Base-by-base conservation (phyloP, 2,888 invertebrate genomes). In the Mactromeris polynyma region DNA sequence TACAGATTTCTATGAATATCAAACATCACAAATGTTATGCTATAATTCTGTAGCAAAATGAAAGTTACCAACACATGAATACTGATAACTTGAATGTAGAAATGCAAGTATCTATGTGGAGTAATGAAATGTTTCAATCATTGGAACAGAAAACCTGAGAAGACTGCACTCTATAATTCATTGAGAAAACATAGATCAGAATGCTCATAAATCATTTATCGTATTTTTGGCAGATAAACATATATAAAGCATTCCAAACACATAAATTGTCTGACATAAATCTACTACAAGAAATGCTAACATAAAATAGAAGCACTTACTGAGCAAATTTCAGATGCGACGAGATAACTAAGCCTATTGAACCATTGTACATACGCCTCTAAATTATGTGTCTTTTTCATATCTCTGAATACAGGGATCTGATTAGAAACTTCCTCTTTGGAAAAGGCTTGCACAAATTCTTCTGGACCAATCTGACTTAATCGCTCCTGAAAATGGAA, bases 291-390 rank as follows among this genome's bases (percentile, higher is more conserved):
- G 33, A 73, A 64, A 64, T 64, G 58, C 58, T 6, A 64, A 9
- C n/a, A 40, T 77, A 77, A 40, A 77, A 77, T 36, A n/a, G 79
- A 73, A 73, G 42, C 83, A 96, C 97, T 97, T 97, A 99, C 99
- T 98, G 98, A 98, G 96, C 98, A 98, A 94, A 99, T 98, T 97
- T 99, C 99, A 26, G 99, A 98, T 40, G 99, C 99, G 33, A 99
- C 99, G 95, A 99, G 98, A 96, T 99, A 99, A 96, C 99, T 99
- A 93, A 99, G 98, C 95, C 99, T 97, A 97, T 99, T 99, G 97
- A 99, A 99, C 99, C 99, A 99, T 96, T 99, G 98, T 17, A 99
- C 98, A 96, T 99, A 99, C 19, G 99, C 98, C 96, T 99, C 99
- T 94, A 99, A 97, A 97, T 99, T 99, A 91, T 98, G 98, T 1